Evolutionary conservation across 92 coral and sea anemone genomes (phyloP).

Genomic region (Meandrina meandrites): DNA sequence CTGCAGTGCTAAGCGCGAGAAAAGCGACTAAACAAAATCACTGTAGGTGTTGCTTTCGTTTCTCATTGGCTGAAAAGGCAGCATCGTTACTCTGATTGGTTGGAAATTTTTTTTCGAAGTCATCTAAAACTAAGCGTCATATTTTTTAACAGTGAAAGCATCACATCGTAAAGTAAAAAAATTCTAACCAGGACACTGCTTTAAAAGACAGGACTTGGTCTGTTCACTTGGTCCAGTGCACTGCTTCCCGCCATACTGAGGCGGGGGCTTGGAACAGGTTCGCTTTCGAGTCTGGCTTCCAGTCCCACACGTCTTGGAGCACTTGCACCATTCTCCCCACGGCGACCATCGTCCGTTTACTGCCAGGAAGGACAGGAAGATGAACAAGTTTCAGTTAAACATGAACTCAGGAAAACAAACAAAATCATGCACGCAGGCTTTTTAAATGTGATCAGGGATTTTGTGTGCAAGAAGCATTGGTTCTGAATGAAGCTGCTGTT

Average conservation of each 20-base stretch:
- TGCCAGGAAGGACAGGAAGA: neutral
- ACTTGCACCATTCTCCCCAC: conserved; percentile 17
- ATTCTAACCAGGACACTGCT: conserved; percentile 30
- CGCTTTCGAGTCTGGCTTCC: conserved; percentile 41
- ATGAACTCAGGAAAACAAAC: neutral
- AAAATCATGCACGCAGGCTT: neutral
- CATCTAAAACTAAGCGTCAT: too few species aligned
- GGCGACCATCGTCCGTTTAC: conserved; percentile 21
- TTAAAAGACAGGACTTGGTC: conserved; percentile 26
- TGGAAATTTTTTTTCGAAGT: too few species aligned
- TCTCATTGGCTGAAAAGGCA: too few species aligned
- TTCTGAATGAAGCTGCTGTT: too few species aligned
- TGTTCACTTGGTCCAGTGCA: conserved; percentile 15
- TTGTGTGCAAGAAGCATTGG: too few species aligned
- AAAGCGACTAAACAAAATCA: too few species aligned
- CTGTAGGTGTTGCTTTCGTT: too few species aligned
- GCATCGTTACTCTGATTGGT: too few species aligned
- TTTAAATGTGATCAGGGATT: neutral
- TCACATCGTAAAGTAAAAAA: neutral
- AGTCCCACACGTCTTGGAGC: conserved; percentile 34
- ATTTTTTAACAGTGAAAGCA: too few species aligned
- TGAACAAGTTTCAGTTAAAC: neutral
- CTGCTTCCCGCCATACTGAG: conserved; percentile 19
- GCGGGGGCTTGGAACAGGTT: conserved; percentile 34
- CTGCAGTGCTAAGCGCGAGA: neutral